These are phyloP conservation scores for Odontocerum albicorne DNA, from an alignment of 2,888 invertebrate species.

Conservation along the genomic window DNA sequence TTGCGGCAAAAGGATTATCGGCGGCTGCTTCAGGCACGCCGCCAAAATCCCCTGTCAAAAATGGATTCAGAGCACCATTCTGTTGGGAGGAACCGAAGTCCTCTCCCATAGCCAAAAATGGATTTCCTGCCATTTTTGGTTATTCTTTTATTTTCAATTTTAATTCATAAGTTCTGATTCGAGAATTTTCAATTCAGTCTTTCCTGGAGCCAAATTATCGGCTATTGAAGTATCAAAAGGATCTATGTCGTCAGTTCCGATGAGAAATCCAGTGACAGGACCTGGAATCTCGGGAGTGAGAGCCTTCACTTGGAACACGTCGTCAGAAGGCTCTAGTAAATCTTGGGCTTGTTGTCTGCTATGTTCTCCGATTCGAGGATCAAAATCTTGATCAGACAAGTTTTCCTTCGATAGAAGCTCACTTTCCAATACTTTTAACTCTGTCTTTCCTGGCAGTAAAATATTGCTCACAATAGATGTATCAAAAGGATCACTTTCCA, in stretches of 20 bases:
- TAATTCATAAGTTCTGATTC: conserved; percentile 70
- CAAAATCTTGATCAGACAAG: conserved; percentile 49
- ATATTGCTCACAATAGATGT: conserved; percentile 81
- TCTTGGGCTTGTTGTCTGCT: conserved; percentile 49
- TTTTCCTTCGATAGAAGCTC: conserved; percentile 65
- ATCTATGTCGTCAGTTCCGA: conserved; percentile 54
- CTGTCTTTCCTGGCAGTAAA: conserved; percentile 73
- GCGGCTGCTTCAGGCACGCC: conserved; percentile 41
- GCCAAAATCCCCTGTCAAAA: conserved; percentile 59
- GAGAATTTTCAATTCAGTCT: conserved; percentile 73
- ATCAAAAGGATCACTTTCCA: conserved; percentile 79
- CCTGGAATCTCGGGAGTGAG: conserved; percentile 65
- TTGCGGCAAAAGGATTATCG: conserved; percentile 74
- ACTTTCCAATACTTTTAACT: conserved; percentile 74
- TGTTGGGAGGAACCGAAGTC: conserved; percentile 56
- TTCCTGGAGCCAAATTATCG: conserved; percentile 71
- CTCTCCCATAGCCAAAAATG: conserved; percentile 77
- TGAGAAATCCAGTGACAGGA: conserved; percentile 35
- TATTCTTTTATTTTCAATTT: conserved; percentile 40
- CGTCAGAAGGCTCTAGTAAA: conserved; percentile 54
- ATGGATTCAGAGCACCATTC: conserved; percentile 66
- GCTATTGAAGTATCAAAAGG: conserved; percentile 87
- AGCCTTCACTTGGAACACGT: conserved; percentile 68
- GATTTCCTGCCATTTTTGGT: conserved; percentile 68
- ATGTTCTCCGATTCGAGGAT: conserved; percentile 51